A percentile compares a stretch with the other conserved stretches of the same genome.
These are phyloP conservation scores for Ctenomys sociabilis DNA, from an alignment of 2,113 vertebrate species.

Conservation along the genomic window DNA sequence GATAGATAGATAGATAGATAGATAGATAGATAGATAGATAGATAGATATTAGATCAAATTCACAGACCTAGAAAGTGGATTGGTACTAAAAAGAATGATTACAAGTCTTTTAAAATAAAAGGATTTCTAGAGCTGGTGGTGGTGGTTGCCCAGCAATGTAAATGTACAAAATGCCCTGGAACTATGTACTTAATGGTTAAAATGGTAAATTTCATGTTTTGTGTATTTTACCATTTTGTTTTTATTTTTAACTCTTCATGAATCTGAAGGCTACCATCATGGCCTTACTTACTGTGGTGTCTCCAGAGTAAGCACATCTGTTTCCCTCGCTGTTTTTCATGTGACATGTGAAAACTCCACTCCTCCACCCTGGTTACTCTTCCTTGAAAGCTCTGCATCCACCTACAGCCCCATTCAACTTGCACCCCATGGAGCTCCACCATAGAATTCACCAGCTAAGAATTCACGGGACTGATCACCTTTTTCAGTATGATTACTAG, in stretches of 20 bases:
- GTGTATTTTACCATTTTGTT: not conserved
- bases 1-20: no score
- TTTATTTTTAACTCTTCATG: not conserved
- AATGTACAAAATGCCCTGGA: not conserved
- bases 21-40: no score
- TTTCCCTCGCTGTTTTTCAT: not conserved
- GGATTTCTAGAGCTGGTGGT: not conserved
- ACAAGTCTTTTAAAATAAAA: not conserved
- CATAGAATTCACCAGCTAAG: no score
- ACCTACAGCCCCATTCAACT: not conserved
- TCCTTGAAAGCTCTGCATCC: not conserved
- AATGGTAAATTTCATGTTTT: not conserved
- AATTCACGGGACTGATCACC: not conserved
- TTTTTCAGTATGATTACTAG: not conserved
- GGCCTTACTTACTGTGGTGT: not conserved
- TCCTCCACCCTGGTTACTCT: not conserved
- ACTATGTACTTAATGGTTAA: not conserved
- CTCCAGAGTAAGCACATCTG: not conserved
- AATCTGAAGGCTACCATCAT: not conserved
- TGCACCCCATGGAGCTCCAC: not conserved
- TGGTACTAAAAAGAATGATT: not conserved
- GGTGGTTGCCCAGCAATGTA: not conserved
- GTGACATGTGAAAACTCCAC: not conserved
- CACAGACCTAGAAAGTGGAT: not conserved
- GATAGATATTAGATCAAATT: not conserved